phyloP scores from a whole-genome alignment of 1,140 invertebrate species.

The Drosophila miranda region DNA sequence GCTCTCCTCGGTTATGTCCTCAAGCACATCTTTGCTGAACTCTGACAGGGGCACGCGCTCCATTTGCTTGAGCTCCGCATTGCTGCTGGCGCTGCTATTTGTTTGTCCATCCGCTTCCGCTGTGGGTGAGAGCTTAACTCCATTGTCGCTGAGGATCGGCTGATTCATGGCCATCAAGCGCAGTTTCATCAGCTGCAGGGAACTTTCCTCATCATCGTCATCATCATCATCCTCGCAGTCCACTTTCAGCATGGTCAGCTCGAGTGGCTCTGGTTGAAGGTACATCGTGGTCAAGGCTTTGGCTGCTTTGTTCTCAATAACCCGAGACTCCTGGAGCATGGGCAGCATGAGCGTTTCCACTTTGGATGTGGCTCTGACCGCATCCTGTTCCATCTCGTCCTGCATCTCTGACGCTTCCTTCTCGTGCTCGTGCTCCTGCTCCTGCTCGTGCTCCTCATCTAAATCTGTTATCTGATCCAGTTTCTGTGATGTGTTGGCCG shows the following conservation, averaged over 20 bases:
- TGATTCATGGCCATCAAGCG: conserved; percentile 70
- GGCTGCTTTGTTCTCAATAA: conserved; percentile 48
- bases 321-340: conserved; percentile 28
- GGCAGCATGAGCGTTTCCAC: conserved; percentile 31
- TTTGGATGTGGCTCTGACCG: background rate
- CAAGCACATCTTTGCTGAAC: conserved; percentile 74
- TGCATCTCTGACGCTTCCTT: background rate
- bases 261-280: conserved; percentile 49
- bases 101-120: conserved; percentile 35
- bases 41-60: conserved; percentile 68
- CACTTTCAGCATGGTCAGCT: conserved; percentile 47
- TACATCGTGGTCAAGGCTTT: conserved; percentile 36
- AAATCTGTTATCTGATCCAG: conserved; percentile 50
- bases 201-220: conserved; percentile 67
- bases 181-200: conserved; percentile 66
- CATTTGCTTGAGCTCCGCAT: conserved; percentile 69
- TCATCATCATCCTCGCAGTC: conserved; percentile 46
- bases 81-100: background rate
- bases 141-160: conserved; percentile 38
- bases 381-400: too few relatives aligned
- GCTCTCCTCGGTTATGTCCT: conserved; percentile 81
- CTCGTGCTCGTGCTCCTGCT: conserved; percentile 5
- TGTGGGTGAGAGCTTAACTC: conserved; percentile 51
- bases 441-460: conserved; percentile 34
- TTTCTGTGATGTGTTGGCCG: conserved; percentile 35